Evolutionary conservation across 2,888 invertebrate species (phyloP), one percentile per base, ranked within the genome.

Genomic region (Pemphredon lugubris): DNA sequence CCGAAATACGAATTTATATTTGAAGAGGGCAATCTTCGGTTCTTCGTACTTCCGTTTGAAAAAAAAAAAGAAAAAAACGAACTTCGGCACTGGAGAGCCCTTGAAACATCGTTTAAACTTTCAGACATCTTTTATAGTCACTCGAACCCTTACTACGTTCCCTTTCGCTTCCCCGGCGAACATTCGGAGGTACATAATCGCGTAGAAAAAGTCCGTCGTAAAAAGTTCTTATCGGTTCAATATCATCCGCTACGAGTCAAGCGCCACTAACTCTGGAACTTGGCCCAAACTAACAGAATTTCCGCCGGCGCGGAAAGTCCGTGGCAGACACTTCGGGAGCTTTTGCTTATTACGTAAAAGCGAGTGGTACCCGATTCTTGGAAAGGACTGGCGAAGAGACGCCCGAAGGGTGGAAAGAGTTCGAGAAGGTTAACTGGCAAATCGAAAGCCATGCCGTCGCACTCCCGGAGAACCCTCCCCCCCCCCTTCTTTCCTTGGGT

Each of bases 61-160:
- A 37, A 67, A 76, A 53, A 26, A 26, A 26, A 34, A 65, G 18
- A 55, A 37, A 67, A 76, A 53, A 26, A 26, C 3, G 23, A 65
- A 14, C 55, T 73, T 67, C 57, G 40, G 48, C 21, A 34, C 37
- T 11, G 18, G 7, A 34, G 18, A 20, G n/a, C 26, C 32, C 54
- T 63, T 42, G 53, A 61, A 53, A 63, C 67, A 67, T 67, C 76
- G 76, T 75, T 75, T 72, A 75, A 75, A 75, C 59, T 75, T 75
- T 64, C 50, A 45, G 57, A 72, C 54, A 72, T 63, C 63, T 51
- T 75, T 75, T 63, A 72, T 39, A 53, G 47, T 37, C 14, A 18
- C 23, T 37, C 21, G 30, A 18, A 16, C 54, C 37, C 26, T 30
- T 21, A 26, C 30, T 45, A 2, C 26, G 32, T 48, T 55, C 37